Percentiles rank a stretch among this genome's conserved stretches.
Evolutionary conservation across 2,797 vertebrate genomes (phyloP).

Genomic region (Trachurus trachurus): DNA sequence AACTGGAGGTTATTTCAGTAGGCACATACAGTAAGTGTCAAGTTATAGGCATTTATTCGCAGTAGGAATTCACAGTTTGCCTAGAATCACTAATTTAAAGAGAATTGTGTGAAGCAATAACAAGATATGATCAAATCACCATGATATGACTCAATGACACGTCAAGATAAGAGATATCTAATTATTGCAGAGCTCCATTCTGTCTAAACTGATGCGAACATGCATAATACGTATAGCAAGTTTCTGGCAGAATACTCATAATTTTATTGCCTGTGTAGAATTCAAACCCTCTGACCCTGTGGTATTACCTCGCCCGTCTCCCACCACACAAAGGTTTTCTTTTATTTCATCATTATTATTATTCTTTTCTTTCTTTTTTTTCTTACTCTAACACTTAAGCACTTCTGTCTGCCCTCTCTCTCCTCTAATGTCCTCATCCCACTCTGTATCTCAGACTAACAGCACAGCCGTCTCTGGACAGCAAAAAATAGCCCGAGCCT

Average conservation of each 20-base stretch:
- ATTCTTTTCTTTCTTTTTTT: neutral
- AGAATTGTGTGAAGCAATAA: constrained; percentile 1
- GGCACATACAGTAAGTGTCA: neutral
- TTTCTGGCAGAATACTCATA: constrained; percentile 7
- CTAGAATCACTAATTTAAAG: neutral
- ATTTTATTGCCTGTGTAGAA: constrained; percentile 23
- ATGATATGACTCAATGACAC: neutral
- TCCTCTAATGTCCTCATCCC: constrained; percentile 73
- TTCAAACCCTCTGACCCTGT: constrained; percentile 54
- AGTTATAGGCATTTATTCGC: neutral
- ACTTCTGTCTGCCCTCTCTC: constrained; percentile 61
- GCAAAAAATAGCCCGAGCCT: constrained; percentile 59
- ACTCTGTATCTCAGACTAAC: constrained; percentile 70
- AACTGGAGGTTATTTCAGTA: neutral
- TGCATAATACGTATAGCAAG: neutral
- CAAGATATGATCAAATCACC: neutral
- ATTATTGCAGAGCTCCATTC: neutral
- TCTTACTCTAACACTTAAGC: constrained; percentile 46
- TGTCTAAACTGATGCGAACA: neutral
- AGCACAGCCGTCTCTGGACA: constrained; percentile 63
- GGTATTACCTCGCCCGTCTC: constrained; percentile 55
- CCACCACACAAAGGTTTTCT: constrained; percentile 29
- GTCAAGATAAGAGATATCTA: neutral
- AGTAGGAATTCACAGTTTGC: neutral
- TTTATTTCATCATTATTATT: neutral